phyloP scores from a whole-genome alignment of 2,113 vertebrate species.

The Prunella fulvescens region DNA sequence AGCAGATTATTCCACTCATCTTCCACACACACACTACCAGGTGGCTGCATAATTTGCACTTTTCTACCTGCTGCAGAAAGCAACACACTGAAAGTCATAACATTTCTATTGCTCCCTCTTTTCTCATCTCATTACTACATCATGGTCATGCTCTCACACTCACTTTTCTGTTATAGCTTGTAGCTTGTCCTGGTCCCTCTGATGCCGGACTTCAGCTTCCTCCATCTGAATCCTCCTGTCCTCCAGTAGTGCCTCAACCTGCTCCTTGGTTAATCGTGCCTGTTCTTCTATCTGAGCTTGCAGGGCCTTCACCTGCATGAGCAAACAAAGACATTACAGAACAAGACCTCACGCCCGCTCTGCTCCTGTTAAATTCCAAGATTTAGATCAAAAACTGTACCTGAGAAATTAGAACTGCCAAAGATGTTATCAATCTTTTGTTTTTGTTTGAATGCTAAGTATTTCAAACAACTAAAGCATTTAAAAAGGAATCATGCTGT shows the following conservation, averaged over 20 bases:
- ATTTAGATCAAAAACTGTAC: not conserved
- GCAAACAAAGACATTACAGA: not conserved
- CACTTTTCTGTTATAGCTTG: constrained; percentile 84
- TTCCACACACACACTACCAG: not conserved
- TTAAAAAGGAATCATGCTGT: not conserved
- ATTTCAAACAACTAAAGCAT: not conserved
- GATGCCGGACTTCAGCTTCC: constrained; percentile 82
- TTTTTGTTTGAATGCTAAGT: not conserved
- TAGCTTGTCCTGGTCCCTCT: constrained; percentile 82
- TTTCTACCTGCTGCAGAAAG: not conserved
- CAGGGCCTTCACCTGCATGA: constrained; percentile 87
- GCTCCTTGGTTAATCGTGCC: constrained; percentile 85
- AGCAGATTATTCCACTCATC: not conserved
- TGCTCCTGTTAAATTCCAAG: not conserved
- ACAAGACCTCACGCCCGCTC: not conserved
- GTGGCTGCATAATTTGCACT: not conserved
- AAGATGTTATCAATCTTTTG: not conserved
- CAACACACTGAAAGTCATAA: not conserved
- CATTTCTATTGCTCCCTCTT: not conserved
- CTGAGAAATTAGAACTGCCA: not conserved
- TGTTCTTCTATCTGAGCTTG: constrained; percentile 95
- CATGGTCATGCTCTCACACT: not conserved
- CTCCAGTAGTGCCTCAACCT: constrained; percentile 84
- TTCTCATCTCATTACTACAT: not conserved
- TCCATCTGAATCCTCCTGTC: constrained; percentile 85